phyloP scores from a whole-genome alignment of 2,113 vertebrate genomes.

The Gymnocephalus cernua region DNA sequence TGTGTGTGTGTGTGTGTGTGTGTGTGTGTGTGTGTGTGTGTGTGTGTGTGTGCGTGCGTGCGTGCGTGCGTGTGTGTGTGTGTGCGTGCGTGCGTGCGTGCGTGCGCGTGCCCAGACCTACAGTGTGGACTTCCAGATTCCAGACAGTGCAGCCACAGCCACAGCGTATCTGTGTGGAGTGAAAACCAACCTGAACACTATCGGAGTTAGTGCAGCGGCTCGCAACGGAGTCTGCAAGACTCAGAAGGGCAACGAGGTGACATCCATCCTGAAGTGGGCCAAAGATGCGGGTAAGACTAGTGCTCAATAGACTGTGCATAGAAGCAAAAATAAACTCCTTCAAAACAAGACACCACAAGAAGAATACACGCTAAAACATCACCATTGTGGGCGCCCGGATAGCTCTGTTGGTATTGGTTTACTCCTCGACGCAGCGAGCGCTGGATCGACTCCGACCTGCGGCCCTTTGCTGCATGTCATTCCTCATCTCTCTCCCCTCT shows the following conservation, averaged over 20 bases:
- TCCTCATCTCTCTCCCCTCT: no score
- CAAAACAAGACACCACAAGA: neutral
- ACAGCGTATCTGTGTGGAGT: slow-evolving; percentile 86
- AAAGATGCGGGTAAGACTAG: slow-evolving; percentile 80
- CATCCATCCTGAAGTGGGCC: slow-evolving; percentile 85
- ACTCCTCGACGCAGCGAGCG: no score
- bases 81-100: neutral
- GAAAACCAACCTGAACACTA: slow-evolving; percentile 83
- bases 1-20: no score
- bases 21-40: neutral
- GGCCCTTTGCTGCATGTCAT: no score
- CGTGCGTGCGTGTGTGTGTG: slow-evolving; percentile 3
- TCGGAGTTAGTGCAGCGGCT: slow-evolving; percentile 79
- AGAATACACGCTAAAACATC: neutral
- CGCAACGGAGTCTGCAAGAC: slow-evolving; percentile 81
- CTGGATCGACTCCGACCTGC: no score
- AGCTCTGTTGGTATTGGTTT: no score
- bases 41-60: slow-evolving; percentile 13
- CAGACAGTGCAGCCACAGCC: slow-evolving; percentile 84
- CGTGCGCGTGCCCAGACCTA: slow-evolving; percentile 78
- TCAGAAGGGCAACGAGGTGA: slow-evolving; percentile 86
- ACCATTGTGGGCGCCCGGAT: no score
- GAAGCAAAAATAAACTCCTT: neutral
- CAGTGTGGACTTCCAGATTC: slow-evolving; percentile 85
- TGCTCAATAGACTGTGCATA: neutral